phyloP scores from a whole-genome alignment of 2,888 invertebrate species.

The Papilio elwesi region DNA sequence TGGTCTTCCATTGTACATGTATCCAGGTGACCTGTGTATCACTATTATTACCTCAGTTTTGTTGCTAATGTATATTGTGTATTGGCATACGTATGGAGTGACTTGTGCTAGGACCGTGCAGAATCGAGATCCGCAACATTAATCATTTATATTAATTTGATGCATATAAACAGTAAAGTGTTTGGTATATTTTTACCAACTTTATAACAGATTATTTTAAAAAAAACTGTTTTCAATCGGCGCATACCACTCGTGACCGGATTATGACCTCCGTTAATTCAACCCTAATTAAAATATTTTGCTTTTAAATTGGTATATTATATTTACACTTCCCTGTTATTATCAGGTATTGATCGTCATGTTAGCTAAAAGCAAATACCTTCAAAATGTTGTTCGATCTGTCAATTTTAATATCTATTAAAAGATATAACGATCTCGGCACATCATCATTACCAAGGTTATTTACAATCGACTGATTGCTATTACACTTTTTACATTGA shows the following conservation, averaged over 20 bases:
- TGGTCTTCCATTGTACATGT: too few species aligned
- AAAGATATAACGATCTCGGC: not conserved
- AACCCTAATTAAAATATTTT: constrained; percentile 20
- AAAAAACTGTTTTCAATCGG: not conserved
- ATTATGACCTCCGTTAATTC: constrained; percentile 19
- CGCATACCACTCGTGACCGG: constrained; percentile 11
- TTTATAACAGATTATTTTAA: constrained; percentile 4
- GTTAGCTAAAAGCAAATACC: constrained; percentile 2
- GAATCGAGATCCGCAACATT: not conserved
- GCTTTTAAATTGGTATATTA: constrained; percentile 4
- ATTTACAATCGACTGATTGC: constrained; percentile 2
- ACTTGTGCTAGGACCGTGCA: not conserved
- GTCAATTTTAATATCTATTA: not conserved
- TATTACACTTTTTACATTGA: constrained; percentile 11
- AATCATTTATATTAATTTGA: not conserved
- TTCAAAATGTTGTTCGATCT: not conserved
- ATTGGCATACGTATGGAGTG: not conserved
- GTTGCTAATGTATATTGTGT: not conserved
- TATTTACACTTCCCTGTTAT: constrained; percentile 10
- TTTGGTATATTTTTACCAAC: not conserved
- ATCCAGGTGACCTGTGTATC: too few species aligned
- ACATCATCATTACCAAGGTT: constrained; percentile 3
- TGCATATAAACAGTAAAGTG: not conserved
- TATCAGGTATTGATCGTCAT: not conserved
- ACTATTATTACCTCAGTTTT: not conserved